Evolutionary conservation across 2,888 invertebrate genomes (phyloP), one percentile per base, ranked within the genome.

Genomic region (Axea sp.): DNA sequence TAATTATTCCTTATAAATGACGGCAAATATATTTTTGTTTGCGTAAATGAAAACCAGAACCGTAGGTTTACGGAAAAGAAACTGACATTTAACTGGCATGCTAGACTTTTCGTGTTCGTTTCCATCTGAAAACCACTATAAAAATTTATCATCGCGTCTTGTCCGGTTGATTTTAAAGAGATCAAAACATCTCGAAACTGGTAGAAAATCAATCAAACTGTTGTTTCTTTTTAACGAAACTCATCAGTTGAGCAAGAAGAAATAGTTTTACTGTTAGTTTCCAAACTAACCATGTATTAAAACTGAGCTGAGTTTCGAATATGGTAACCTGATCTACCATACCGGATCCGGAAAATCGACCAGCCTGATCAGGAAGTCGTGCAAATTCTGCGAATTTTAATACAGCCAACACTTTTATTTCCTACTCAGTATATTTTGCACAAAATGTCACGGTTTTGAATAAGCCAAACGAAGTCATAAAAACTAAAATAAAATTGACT

Each of bases 251-350:
- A 14, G 41, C 15, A 49, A 68, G 24, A 41, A 49, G 67, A 57
- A 67, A 22, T 17, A n/a, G 26, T 31, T 55, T 67, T 67, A 67
- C 67, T 39, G 67, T 67, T 67, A 67, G 30, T 53, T 53, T 49
- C 57, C 65, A 35, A 37, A n/a, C 1, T 12, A n/a, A 7, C 3
- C 11, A 37, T 35, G 24, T 6, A 7, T 41, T 7, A 15, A 51
- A 28, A n/a, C 33, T 3, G 11, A 31, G 37, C 39, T 30, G 8
- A 24, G 30, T 43, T 60, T 35, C 51, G 43, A 53, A 53, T 60
- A 60, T 30, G 59, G 59, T 43, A 60, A 45, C 60, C 37, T 33
- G 59, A 51, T 53, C 30, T 8, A 8, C 12, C n/a, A n/a, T n/a
- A 11, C 14, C 28, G 19, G 35, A 43, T 68, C 68, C 51, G 68